Evolutionary conservation across 2,113 vertebrate species (phyloP), one percentile per base, ranked within the genome.

Genomic region (Toxotes jaculatrix): DNA sequence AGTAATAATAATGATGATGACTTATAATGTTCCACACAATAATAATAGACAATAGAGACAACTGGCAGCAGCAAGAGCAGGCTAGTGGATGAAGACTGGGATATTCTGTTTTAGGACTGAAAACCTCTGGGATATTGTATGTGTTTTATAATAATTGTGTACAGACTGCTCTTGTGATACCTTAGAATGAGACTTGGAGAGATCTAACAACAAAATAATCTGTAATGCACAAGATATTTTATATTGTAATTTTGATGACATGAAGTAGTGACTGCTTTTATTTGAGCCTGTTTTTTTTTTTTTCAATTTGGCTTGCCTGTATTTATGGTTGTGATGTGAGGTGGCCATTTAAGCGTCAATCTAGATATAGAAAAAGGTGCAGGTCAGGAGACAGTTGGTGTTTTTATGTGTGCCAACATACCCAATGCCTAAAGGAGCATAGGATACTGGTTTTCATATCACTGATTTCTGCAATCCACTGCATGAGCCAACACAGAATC

Each of bases 221-320:
- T 93, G 88, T 92, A 89, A 93, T 94, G 92, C 92, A 94, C 94
- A 95, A 93, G 76, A 92, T 90, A 92, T 95, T 94, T 94, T 92
- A 87, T 91, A 91, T 90, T 93, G 85, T 89, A 79, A 83, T 86
- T 92, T 86, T 86, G 89, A 89, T 88, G 82, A 94, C 81, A 89
- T 57, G 75, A 82, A 27, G 57, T 92, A 90, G 90, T 89, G 83
- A 87, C 63, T 4, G 91, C 69, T 91, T 92, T 93, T 90, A 83
- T 89, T 91, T 89, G 69, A 91, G 82, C 89, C 80, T 85, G 82
- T 80, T 83, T 85, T 82, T 63, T 53, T 43, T 17, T 83, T 86
- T 84, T 61, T 57, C 34, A 19, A 59, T 91, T 92, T 83, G 85
- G 88, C 85, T 92, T 89, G 89, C 90, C 87, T 91, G 90, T 93